Percentiles rank a stretch among this genome's conserved stretches.
phyloP scores from a whole-genome alignment of 2,113 vertebrate genomes.

The Cyphomyrus plagiostoma region DNA sequence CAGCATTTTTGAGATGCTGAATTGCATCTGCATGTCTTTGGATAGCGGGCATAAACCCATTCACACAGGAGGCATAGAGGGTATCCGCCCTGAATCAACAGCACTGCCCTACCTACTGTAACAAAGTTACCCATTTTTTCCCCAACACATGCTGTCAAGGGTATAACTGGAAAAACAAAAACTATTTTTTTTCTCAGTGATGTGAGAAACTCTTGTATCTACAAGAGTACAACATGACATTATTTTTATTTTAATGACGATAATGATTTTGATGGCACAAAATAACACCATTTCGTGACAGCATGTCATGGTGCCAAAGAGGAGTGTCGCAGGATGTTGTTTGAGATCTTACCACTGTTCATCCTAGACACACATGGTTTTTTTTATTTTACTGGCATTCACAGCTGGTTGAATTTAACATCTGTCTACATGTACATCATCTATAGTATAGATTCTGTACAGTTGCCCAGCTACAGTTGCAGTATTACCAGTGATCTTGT shows the following conservation, averaged over 20 bases:
- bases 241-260: neutral
- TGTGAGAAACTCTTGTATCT: neutral
- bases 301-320: neutral
- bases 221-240: too few relatives aligned
- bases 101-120: neutral
- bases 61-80: neutral
- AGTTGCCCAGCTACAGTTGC: neutral
- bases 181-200: neutral
- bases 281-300: neutral
- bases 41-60: neutral
- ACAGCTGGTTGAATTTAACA: neutral
- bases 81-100: neutral
- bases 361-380: neutral
- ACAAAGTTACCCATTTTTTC: neutral
- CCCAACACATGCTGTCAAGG: neutral
- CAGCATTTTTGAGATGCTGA: neutral
- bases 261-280: neutral
- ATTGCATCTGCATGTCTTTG: neutral
- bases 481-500: neutral
- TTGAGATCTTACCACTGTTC: neutral
- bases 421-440: neutral
- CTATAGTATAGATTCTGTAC: neutral
- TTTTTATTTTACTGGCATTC: neutral
- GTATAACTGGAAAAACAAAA: neutral
- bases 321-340: neutral